Conservation (phyloP, 2,113 vertebrate species). For the Macrotis lagotis region DNA sequence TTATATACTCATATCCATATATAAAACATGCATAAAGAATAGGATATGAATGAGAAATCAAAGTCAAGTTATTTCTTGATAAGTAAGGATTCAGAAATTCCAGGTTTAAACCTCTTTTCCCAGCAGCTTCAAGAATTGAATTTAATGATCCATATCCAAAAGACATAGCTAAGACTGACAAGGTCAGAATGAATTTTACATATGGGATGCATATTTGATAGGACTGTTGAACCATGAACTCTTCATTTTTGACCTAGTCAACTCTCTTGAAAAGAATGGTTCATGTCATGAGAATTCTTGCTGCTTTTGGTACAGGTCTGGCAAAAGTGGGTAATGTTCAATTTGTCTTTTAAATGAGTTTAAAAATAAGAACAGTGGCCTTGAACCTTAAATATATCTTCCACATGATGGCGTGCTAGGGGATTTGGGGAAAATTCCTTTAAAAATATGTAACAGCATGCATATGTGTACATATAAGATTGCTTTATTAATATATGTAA, state of each 20-base stretch:
- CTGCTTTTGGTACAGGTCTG: conserved; percentile 69
- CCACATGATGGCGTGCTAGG: conserved; percentile 36
- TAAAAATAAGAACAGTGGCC: conserved; percentile 46
- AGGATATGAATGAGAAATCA: conserved; percentile 2
- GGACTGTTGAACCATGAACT: conserved; percentile 63
- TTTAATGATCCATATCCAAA: conserved; percentile 78
- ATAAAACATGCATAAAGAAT: neutral
- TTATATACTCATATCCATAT: neutral
- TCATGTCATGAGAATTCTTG: conserved; percentile 69
- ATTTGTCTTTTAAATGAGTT: conserved; percentile 68
- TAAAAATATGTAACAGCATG: neutral
- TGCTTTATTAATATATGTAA: neutral
- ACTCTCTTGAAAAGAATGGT: conserved; percentile 59
- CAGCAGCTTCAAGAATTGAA: conserved; percentile 67
- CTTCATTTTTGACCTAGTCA: conserved; percentile 75
- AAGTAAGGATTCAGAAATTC: neutral
- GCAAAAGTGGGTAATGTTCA: conserved; percentile 61
- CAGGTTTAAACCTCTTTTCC: conserved; percentile 40
- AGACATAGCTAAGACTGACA: conserved; percentile 65
- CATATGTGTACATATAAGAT: neutral
- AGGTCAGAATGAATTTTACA: conserved; percentile 79
- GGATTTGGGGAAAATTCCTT: neutral
- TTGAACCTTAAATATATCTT: conserved; percentile 44
- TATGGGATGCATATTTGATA: conserved; percentile 76
- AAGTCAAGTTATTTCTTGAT: neutral